Conservation (phyloP, 2,888 invertebrate genomes). For the Zelleria hepariella region DNA sequence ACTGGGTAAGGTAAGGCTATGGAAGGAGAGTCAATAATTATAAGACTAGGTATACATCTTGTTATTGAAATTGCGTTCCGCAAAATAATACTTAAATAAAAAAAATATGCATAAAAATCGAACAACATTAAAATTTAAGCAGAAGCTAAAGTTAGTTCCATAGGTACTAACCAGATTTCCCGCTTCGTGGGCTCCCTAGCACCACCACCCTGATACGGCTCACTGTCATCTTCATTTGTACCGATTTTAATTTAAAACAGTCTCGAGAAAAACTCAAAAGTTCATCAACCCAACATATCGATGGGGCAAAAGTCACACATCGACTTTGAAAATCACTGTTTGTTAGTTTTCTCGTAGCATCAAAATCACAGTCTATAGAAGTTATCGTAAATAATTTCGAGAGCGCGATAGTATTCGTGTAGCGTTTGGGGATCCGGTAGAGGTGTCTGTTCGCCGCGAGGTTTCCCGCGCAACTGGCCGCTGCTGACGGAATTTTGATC, state of each 20-base stretch:
- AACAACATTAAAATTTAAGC: background rate
- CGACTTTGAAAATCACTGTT: slow-evolving; percentile 27
- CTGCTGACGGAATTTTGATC: slow-evolving; percentile 8
- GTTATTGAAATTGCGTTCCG: background rate
- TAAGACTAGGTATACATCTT: background rate
- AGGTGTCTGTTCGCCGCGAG: slow-evolving; percentile 40
- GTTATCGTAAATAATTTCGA: slow-evolving; percentile 64
- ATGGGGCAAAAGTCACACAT: background rate
- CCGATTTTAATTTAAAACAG: slow-evolving; percentile 32
- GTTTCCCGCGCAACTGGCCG: slow-evolving; percentile 58
- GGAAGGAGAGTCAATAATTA: background rate
- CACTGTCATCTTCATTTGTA: slow-evolving; percentile 79
- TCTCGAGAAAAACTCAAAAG: slow-evolving; percentile 24
- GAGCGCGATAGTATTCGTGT: slow-evolving; percentile 20
- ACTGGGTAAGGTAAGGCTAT: background rate
- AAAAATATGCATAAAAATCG: background rate
- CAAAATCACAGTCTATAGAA: slow-evolving; percentile 19
- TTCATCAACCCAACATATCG: background rate
- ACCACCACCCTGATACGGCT: slow-evolving; percentile 86
- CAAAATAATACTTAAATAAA: background rate
- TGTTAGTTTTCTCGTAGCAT: slow-evolving; percentile 32
- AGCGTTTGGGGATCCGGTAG: slow-evolving; percentile 21
- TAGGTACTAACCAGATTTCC: slow-evolving; percentile 80
- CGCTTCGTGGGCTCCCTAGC: slow-evolving; percentile 81
- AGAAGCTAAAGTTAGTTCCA: background rate